Evolutionary conservation across 2,888 invertebrate species (phyloP).

Genomic region (Diloba caeruleocephala): DNA sequence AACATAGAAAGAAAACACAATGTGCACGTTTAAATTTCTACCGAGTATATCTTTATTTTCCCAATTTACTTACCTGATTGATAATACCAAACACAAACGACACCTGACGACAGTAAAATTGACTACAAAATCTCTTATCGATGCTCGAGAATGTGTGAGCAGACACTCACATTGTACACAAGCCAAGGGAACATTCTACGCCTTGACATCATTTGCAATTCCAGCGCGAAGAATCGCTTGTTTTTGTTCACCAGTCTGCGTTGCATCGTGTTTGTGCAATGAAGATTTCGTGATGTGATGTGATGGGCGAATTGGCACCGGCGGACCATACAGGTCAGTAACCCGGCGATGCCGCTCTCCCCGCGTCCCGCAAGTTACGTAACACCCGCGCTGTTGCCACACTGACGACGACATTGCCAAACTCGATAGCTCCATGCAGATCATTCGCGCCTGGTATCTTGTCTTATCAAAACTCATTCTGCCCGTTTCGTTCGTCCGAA

Average conservation of each 20-base stretch:
- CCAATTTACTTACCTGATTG: constrained; percentile 4
- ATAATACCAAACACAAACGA: constrained; percentile 2
- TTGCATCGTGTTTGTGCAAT: constrained; percentile 77
- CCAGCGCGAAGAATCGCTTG: constrained; percentile 57
- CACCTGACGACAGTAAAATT: constrained; percentile 1
- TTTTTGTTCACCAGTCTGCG: constrained; percentile 63
- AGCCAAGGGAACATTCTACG: constrained; percentile 44
- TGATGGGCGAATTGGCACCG: constrained; percentile 87
- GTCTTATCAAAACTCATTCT: constrained; percentile 58
- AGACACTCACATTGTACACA: constrained; percentile 13
- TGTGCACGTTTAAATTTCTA: background rate
- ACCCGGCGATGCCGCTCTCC: constrained; percentile 71
- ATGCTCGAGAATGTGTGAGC: constrained; percentile 15
- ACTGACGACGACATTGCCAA: constrained; percentile 81
- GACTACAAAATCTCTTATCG: constrained; percentile 24
- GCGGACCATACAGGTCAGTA: constrained; percentile 83
- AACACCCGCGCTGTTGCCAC: constrained; percentile 81
- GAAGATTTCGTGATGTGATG: constrained; percentile 83
- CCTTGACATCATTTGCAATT: constrained; percentile 69
- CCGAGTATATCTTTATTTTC: background rate
- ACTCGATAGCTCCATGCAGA: constrained; percentile 69
- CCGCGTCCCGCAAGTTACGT: constrained; percentile 73
- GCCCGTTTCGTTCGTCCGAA: constrained; percentile 25
- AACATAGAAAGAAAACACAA: no score
- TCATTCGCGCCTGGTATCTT: constrained; percentile 73